Evolutionary conservation across 2,797 vertebrate species (phyloP).

Genomic region (Potorous gilbertii): DNA sequence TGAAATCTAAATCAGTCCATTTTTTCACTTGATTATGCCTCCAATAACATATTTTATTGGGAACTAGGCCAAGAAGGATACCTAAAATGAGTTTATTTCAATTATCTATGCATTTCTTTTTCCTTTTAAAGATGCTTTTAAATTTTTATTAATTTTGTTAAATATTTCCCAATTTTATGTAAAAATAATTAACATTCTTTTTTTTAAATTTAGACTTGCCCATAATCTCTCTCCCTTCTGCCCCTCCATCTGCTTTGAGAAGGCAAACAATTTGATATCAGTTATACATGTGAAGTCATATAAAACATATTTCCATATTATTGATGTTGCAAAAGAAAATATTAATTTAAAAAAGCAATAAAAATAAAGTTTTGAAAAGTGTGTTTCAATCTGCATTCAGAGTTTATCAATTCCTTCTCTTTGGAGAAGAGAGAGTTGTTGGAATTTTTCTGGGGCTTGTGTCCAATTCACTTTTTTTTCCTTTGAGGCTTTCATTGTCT

Average conservation of each 20-base stretch:
- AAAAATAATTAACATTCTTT: neutral
- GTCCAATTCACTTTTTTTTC: neutral
- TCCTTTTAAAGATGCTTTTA: neutral
- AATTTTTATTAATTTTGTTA: neutral
- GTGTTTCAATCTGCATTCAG: neutral
- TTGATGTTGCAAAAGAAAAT: neutral
- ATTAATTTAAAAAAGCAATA: neutral
- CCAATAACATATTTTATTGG: constrained; percentile 50
- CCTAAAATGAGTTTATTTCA: constrained; percentile 57
- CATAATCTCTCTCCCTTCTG: neutral
- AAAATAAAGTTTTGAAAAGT: neutral
- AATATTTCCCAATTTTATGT: neutral
- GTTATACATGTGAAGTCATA: neutral
- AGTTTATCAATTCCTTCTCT: neutral
- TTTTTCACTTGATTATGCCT: constrained; percentile 47
- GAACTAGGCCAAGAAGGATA: constrained; percentile 52
- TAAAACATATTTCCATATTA: neutral
- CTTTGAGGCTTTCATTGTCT: neutral
- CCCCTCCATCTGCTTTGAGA: neutral
- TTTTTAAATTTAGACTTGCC: neutral
- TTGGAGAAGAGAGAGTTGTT: too few species aligned
- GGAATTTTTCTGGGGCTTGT: neutral
- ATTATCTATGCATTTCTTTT: constrained; percentile 44
- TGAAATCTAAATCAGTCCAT: constrained; percentile 56
- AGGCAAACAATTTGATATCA: neutral